These are phyloP conservation scores for Callorhinus ursinus DNA, from an alignment of 2,113 vertebrate species.

Conservation along the genomic window DNA sequence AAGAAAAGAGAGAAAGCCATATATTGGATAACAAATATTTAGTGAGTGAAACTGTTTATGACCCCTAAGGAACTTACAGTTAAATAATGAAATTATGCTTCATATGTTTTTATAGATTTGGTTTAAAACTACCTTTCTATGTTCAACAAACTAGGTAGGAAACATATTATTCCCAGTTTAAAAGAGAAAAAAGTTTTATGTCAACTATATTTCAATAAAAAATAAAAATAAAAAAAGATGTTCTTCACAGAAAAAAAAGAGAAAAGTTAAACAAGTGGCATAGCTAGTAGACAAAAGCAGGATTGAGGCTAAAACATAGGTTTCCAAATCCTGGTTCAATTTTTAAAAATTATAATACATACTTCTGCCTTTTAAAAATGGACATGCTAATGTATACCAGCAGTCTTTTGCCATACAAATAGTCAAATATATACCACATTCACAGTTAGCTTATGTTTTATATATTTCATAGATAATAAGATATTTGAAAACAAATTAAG, in stretches of 20 bases:
- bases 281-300: not conserved
- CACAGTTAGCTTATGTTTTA: slow-evolving; percentile 65
- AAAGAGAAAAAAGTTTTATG: not conserved
- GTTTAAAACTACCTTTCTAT: slow-evolving; percentile 5
- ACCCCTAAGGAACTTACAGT: not conserved
- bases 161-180: not conserved
- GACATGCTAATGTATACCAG: not conserved
- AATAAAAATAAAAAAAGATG: not conserved
- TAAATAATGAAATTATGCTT: slow-evolving; percentile 22
- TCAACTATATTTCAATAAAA: not conserved
- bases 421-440: slow-evolving; percentile 52
- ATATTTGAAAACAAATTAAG: slow-evolving; percentile 76
- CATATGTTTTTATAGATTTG: not conserved
- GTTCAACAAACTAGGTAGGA: not conserved
- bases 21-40: not conserved
- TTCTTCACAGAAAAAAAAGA: not conserved
- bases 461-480: slow-evolving; percentile 69
- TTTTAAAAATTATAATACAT: not conserved
- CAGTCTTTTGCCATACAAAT: slow-evolving; percentile 18
- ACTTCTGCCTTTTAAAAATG: slow-evolving; percentile 43
- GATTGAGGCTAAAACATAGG: not conserved
- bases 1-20: not conserved
- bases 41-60: not conserved
- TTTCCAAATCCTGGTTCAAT: not conserved
- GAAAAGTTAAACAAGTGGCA: not conserved